A percentile compares a stretch with the other conserved stretches of the same genome.
Evolutionary conservation across 1,140 invertebrate species (phyloP).

Genomic region (Berghia stephanieae): DNA sequence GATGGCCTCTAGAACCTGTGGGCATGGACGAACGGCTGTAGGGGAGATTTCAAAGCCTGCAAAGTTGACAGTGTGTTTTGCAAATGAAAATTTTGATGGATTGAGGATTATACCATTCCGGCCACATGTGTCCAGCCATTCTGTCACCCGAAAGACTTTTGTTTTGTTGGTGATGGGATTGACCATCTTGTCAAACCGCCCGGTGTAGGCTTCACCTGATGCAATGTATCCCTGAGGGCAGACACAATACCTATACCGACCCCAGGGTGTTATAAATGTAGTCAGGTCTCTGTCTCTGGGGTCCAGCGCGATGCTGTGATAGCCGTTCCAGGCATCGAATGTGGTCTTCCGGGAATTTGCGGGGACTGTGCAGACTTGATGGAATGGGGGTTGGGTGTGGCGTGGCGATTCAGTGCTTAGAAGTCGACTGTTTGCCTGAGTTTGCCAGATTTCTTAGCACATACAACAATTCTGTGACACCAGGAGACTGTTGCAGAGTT

Average conservation of each 20-base stretch:
- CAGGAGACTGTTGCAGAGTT: no score
- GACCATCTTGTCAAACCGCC: slow-evolving; percentile 40
- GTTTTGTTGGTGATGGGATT: slow-evolving; percentile 34
- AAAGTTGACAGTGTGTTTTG: slow-evolving; percentile 45
- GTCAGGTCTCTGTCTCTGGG: slow-evolving; percentile 37
- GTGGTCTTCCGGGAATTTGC: no score
- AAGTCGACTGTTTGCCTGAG: no score
- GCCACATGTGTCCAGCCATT: slow-evolving; percentile 42
- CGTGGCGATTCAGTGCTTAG: no score
- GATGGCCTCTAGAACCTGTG: slow-evolving; percentile 37
- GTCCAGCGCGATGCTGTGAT: slow-evolving; percentile 34
- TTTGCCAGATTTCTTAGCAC: no score
- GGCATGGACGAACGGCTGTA: slow-evolving; percentile 36
- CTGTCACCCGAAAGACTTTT: slow-evolving; percentile 30
- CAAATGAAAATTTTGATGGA: slow-evolving; percentile 48
- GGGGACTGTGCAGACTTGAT: no score
- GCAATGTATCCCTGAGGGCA: slow-evolving; percentile 40
- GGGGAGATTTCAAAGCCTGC: slow-evolving; percentile 43
- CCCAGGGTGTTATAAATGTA: slow-evolving; percentile 50
- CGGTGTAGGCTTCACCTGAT: slow-evolving; percentile 39
- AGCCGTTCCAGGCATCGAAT: no score
- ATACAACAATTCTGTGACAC: no score
- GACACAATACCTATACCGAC: slow-evolving; percentile 34
- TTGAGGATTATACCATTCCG: slow-evolving; percentile 52
- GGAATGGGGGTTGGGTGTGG: no score